Base-by-base conservation (phyloP, 1,140 invertebrate genomes). In the roundworm (Caenorhabditis elegans) region DNA sequence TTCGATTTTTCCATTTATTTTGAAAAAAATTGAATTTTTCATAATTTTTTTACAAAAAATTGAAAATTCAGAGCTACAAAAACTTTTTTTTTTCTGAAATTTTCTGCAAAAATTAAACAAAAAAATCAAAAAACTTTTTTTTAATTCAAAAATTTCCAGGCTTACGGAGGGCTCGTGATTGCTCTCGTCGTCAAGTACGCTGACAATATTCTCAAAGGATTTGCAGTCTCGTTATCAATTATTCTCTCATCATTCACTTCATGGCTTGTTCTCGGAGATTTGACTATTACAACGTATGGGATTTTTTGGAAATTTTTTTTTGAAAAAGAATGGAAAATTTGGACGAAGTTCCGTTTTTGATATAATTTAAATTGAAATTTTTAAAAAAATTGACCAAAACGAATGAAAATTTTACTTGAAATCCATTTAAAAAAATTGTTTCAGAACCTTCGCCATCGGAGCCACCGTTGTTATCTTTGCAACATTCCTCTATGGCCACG, bases 151-250 rank as follows among this genome's bases (percentile, higher is more conserved):
- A 15, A 13, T 36, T 79, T 87, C 47, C 55, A 88, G 87, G 88
- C 88, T 11, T 88, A 86, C 76, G 88, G 88, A 26, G 88, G 88
- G 28, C 82, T 89, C 8, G 79, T 89, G 4, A 88, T 89, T 76
- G 89, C 89, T 15, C 48, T 90, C 13, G 88, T 89, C 15, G 88
- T 89, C 17, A 89, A 89, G 78, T 89, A 89, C 53, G 88, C 88
- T 5, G 88, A 89, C 60, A 89, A 89, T 70, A 89, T 89, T 83
- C 77, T 89, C 26, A 89, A 89, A 78, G 87, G 87, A 51, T 89
- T 89, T 60, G 88, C 89, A 22, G 87, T 87, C 22, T 89, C 89
- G 0, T 78, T 89, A 24, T 88, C 89, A 2, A 89, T 89, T 26
- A 86, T 89, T 31, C 76, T 90, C 1, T 87, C 88, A 0, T 84